phyloP scores from a whole-genome alignment of 2,797 vertebrate species.

The Lagothrix lagotricha region DNA sequence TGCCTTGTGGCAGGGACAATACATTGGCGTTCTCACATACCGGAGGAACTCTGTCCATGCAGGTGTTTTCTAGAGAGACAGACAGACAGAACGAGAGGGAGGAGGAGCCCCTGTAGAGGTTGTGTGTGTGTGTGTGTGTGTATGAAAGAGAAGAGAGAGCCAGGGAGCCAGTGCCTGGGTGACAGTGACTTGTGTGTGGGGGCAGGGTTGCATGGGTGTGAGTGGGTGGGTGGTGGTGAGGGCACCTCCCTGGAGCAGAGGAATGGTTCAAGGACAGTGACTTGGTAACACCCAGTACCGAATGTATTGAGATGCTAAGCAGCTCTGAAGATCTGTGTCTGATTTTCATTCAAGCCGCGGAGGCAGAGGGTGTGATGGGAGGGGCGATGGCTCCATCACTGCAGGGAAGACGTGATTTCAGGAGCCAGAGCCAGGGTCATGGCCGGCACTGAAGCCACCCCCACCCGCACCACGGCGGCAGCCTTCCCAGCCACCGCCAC shows the following conservation, averaged over 20 bases:
- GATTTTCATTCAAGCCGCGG: slow-evolving; percentile 78
- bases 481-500: background rate
- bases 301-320: slow-evolving; percentile 82
- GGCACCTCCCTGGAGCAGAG: slow-evolving; percentile 59
- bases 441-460: background rate
- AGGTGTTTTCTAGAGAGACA: background rate
- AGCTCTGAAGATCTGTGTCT: slow-evolving; percentile 78
- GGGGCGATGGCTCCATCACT: background rate
- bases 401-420: slow-evolving; percentile 72
- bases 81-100: background rate
- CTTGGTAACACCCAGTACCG: slow-evolving; percentile 74
- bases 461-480: fast-evolving
- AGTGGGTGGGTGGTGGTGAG: background rate
- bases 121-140: background rate
- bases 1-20: slow-evolving; percentile 63
- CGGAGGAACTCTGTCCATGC: slow-evolving; percentile 21
- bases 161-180: background rate
- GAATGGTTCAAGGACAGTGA: slow-evolving; percentile 71
- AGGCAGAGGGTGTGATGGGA: slow-evolving; percentile 68
- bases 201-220: background rate
- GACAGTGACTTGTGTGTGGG: background rate
- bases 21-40: slow-evolving; percentile 75
- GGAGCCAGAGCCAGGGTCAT: background rate
- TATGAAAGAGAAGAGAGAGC: background rate
- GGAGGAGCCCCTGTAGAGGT: background rate